Conservation (phyloP, 2,888 invertebrate species). For the Pristionchus entomophagus region DNA sequence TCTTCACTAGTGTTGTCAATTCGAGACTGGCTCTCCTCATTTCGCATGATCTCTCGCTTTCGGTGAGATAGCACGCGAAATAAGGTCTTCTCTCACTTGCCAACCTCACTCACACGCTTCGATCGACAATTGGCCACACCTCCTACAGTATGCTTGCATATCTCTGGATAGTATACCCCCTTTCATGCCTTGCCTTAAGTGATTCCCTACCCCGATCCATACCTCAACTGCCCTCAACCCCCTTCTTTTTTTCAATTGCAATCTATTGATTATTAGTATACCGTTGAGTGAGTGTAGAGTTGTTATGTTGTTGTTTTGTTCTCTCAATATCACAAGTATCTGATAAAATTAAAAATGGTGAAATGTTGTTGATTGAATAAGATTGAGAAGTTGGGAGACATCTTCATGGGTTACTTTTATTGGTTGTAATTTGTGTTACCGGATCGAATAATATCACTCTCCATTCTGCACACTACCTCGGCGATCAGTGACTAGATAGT, state of each 20-base stretch:
- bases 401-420: not conserved
- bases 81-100: too few species aligned
- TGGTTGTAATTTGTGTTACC: too few species aligned
- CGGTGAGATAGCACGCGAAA: too few species aligned
- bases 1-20: too few species aligned
- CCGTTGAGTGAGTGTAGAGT: constrained; percentile 13
- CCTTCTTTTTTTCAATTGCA: not conserved
- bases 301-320: constrained; percentile 38
- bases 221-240: constrained; percentile 5
- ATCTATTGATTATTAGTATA: not conserved
- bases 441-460: too few species aligned
- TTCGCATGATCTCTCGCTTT: not conserved
- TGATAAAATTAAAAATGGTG: not conserved
- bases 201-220: not conserved
- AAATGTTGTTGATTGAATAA: not conserved
- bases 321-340: too few species aligned
- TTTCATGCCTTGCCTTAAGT: not conserved
- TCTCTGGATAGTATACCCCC: not conserved
- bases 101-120: not conserved
- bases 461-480: too few species aligned
- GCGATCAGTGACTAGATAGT: too few species aligned
- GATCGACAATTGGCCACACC: not conserved
- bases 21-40: not conserved
- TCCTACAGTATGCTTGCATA: constrained; percentile 25
- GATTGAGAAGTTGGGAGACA: not conserved